Evolutionary conservation across 2,888 invertebrate species (phyloP).

Genomic region (Tenthredo amoena): DNA sequence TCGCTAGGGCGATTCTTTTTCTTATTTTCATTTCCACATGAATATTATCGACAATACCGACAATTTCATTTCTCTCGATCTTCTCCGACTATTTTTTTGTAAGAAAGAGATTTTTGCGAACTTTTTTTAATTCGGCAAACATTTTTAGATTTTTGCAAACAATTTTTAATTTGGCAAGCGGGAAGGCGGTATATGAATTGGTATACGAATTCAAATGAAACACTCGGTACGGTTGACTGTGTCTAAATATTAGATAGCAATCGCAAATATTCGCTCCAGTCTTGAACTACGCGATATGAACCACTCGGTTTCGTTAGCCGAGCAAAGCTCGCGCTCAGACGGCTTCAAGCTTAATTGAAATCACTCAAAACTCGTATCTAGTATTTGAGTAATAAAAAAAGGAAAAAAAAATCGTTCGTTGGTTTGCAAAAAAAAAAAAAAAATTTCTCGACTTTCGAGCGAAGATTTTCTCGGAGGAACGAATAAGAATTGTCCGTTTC

Average conservation of each 20-base stretch:
- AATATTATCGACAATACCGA: not conserved
- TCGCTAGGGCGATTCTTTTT: not conserved
- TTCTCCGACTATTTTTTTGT: not conserved
- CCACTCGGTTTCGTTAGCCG: conserved; percentile 35
- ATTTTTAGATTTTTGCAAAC: not conserved
- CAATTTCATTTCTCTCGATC: not conserved
- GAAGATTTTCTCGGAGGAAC: not conserved
- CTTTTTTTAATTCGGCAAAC: not conserved
- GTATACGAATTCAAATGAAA: conserved; percentile 18
- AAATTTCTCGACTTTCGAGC: not conserved
- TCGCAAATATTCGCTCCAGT: conserved; percentile 73
- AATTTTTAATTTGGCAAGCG: not conserved
- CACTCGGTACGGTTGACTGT: conserved; percentile 68
- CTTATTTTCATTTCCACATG: not conserved
- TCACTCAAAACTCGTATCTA: conserved; percentile 31
- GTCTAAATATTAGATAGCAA: conserved; percentile 75
- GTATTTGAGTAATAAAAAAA: conserved; percentile 13
- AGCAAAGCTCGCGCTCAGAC: conserved; percentile 26
- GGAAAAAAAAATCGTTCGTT: not conserved
- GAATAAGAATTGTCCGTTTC: not conserved
- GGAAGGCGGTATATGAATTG: not conserved
- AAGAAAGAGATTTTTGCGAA: not conserved
- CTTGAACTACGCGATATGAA: conserved; percentile 60
- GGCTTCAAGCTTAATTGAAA: conserved; percentile 40
- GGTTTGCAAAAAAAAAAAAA: not conserved